Evolutionary conservation across 2,888 invertebrate species (phyloP).

Genomic region (Hyposoter dolosus): DNA sequence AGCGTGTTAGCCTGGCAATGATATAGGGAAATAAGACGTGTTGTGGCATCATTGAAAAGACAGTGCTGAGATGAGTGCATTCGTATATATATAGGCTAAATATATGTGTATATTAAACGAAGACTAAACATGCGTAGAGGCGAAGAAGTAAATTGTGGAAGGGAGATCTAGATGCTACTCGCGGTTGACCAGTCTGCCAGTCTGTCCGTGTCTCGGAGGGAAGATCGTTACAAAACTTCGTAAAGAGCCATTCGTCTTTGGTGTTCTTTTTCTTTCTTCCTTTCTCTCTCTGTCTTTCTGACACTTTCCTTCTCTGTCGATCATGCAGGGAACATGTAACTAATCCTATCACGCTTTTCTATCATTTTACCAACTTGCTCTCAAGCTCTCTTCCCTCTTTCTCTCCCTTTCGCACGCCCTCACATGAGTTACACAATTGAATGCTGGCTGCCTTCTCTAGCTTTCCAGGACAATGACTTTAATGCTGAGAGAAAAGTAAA

Average conservation of each 20-base stretch:
- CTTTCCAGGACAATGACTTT: conserved; percentile 77
- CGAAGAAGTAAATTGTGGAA: conserved; percentile 43
- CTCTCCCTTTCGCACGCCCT: conserved; percentile 13
- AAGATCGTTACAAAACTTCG: conserved; percentile 79
- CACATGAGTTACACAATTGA: conserved; percentile 69
- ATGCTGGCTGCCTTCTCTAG: conserved; percentile 70
- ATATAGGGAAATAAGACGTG: conserved; percentile 25
- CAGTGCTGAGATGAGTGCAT: conserved; percentile 72
- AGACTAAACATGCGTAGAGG: conserved; percentile 76
- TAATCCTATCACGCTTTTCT: conserved; percentile 54
- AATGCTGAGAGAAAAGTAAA: conserved; percentile 57
- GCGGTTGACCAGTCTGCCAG: conserved; percentile 75
- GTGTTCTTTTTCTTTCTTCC: conserved; percentile 46
- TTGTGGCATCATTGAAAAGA: conserved; percentile 29
- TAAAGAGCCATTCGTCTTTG: conserved; percentile 74
- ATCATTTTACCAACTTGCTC: conserved; percentile 28
- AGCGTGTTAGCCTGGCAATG: conserved; percentile 29
- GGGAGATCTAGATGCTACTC: conserved; percentile 80
- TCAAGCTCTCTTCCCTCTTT: conserved; percentile 22
- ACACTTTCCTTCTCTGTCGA: conserved; percentile 43
- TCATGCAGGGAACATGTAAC: conserved; percentile 55
- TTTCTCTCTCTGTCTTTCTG: conserved; percentile 43
- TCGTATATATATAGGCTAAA: conserved; percentile 8
- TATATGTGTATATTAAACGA: conserved; percentile 58
- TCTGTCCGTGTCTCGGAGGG: conserved; percentile 71